Conservation (phyloP, 92 coral and sea anemone species). For the Actinostola sp. region DNA sequence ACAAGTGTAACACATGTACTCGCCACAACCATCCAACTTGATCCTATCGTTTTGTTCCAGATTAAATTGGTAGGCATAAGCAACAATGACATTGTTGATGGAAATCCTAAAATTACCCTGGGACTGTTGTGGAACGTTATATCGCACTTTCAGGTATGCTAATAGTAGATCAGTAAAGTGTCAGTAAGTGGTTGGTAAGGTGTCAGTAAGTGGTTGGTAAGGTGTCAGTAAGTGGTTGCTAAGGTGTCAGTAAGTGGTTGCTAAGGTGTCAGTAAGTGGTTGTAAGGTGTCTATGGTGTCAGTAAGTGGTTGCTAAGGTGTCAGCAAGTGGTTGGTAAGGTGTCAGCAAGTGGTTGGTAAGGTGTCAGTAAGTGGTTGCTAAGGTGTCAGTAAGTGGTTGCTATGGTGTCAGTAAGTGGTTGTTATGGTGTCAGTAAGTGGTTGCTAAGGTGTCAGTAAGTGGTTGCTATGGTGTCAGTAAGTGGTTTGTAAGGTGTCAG, state of each 20-base stretch:
- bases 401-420: too few species aligned
- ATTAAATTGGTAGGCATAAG: constrained; percentile 85
- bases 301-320: too few species aligned
- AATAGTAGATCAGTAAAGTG: background rate
- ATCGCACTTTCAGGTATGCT: constrained; percentile 90
- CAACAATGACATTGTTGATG: constrained; percentile 95
- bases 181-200: background rate
- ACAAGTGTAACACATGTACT: too few species aligned
- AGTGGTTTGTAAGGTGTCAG: too few species aligned
- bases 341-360: too few species aligned
- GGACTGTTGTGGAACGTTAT: constrained; percentile 93
- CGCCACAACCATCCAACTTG: too few species aligned
- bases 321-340: too few species aligned
- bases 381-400: too few species aligned
- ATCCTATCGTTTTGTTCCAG: constrained; percentile 26
- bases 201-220: background rate
- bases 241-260: constrained; percentile 11
- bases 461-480: too few species aligned
- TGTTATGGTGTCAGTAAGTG: too few species aligned
- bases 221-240: background rate
- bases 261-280: background rate
- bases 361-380: too few species aligned
- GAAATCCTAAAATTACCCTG: constrained; percentile 87
- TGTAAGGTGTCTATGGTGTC: background rate
- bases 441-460: too few species aligned